These are phyloP conservation scores for Sebastes nivosus DNA, from an alignment of 2,797 vertebrate species.

Conservation along the genomic window DNA sequence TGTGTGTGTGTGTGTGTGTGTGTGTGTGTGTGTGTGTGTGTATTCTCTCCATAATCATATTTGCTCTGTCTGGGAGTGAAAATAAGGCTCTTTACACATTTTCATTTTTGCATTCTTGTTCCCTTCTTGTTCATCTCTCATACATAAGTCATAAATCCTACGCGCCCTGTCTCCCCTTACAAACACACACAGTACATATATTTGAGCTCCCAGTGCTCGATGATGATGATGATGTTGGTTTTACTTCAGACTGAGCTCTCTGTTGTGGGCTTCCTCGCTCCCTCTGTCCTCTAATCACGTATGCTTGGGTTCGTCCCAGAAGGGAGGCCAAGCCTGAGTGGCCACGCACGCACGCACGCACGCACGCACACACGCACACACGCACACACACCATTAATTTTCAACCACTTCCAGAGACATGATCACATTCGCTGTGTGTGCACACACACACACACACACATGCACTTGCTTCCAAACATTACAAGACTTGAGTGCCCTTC, in stretches of 20 bases:
- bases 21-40: no score
- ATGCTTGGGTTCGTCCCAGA: constrained; percentile 62
- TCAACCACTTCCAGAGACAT: constrained; percentile 43
- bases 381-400: constrained; percentile 49
- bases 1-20: background rate
- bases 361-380: constrained; percentile 16
- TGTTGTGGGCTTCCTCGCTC: constrained; percentile 71
- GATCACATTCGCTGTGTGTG: constrained; percentile 35
- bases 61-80: background rate
- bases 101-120: background rate
- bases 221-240: constrained; percentile 53
- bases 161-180: background rate
- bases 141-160: background rate
- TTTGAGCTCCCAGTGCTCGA: constrained; percentile 26
- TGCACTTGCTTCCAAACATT: constrained; percentile 59
- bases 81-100: background rate
- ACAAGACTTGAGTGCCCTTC: constrained; percentile 36
- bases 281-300: constrained; percentile 75
- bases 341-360: constrained; percentile 21
- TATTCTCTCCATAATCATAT: background rate
- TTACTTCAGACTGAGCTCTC: constrained; percentile 50
- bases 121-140: background rate
- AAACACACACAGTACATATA: background rate
- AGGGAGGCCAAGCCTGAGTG: constrained; percentile 41
- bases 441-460: background rate